A percentile compares a stretch with the other conserved stretches of the same genome.
Conservation (phyloP, 2,113 vertebrate genomes). For the Eudyptes chrysolophus region DNA sequence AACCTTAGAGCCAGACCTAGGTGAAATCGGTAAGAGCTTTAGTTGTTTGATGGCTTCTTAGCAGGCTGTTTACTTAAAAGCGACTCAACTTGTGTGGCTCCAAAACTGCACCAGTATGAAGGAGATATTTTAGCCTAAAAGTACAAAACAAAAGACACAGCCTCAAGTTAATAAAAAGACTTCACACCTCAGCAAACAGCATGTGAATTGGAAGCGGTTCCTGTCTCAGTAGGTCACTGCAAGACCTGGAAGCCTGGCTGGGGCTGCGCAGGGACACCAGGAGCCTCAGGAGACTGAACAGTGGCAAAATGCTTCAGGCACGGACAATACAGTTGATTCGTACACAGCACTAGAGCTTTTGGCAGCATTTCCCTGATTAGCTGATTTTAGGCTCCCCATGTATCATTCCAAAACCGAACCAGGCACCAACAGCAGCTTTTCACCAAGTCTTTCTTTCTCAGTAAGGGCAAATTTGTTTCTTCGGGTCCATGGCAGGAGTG, state of each 20-base stretch:
- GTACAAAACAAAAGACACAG: neutral
- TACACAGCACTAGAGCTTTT: neutral
- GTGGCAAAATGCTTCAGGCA: neutral
- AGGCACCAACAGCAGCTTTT: neutral
- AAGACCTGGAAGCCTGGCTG: neutral
- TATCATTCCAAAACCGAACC: neutral
- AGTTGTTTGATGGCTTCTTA: neutral
- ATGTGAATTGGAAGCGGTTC: accelerated
- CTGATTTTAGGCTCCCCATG: accelerated
- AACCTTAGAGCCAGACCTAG: neutral
- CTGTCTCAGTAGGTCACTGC: neutral
- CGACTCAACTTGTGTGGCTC: neutral
- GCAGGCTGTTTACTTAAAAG: neutral
- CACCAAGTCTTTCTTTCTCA: neutral
- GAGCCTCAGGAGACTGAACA: neutral
- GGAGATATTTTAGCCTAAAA: neutral
- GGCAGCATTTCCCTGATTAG: neutral
- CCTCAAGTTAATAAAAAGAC: neutral
- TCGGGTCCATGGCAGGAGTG: neutral
- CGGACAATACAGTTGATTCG: accelerated
- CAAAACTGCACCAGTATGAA: neutral
- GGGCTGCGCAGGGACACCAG: neutral
- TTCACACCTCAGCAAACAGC: neutral
- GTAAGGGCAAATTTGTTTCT: neutral
- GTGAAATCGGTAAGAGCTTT: neutral